Percentiles rank a stretch among this genome's conserved stretches.
Conservation (phyloP, 2,888 invertebrate species). For the Ornithoptera priamus region DNA sequence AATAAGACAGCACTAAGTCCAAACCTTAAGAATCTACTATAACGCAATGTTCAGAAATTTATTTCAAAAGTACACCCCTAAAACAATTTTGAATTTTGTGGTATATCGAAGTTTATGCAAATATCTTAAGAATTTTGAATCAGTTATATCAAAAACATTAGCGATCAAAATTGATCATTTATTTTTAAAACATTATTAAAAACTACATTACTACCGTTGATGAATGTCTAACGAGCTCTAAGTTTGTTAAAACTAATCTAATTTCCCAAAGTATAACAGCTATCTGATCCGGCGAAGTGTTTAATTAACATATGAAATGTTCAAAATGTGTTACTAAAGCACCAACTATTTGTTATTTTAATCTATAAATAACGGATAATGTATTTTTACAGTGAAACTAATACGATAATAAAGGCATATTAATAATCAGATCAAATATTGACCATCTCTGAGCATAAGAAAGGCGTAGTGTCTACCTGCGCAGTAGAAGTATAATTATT, state of each 20-base stretch:
- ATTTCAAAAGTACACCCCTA: not conserved
- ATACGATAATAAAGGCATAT: not conserved
- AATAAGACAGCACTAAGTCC: not conserved
- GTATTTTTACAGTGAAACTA: not conserved
- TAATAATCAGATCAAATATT: not conserved
- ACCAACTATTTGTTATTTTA: not conserved
- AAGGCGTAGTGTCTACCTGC: not conserved
- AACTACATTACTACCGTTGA: not conserved
- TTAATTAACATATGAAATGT: not conserved
- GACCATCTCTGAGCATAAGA: not conserved
- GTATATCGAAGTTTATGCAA: not conserved
- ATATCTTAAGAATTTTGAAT: not conserved
- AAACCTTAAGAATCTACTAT: not conserved
- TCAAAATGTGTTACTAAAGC: not conserved
- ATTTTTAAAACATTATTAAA: not conserved
- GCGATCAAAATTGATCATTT: not conserved
- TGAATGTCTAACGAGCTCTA: not conserved
- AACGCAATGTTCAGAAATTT: not conserved
- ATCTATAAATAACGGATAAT: not conserved
- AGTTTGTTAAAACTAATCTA: not conserved
- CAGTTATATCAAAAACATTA: too few relatives aligned
- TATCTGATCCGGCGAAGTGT: not conserved
- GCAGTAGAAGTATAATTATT: not conserved
- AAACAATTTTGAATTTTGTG: not conserved
- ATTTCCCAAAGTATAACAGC: not conserved